Evolutionary conservation across 2,797 vertebrate species (phyloP), one percentile per base, ranked within the genome.

Genomic region (Urocyon cinereoargenteus): DNA sequence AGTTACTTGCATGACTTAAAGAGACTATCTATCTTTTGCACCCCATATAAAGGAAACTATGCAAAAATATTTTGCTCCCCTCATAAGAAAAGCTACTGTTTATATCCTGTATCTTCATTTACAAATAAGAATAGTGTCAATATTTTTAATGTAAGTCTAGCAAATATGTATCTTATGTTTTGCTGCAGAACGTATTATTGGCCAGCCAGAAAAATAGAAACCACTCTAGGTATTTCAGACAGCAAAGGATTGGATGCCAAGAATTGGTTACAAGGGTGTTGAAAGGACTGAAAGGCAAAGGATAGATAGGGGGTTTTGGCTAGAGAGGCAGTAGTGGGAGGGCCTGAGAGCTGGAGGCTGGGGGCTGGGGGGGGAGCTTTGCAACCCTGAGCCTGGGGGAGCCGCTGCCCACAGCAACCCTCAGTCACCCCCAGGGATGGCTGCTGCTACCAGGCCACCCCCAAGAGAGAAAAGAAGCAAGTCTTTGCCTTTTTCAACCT

Each of bases 21-120:
- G 8, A 88, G 16, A 61, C 51, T 64, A 1, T 73, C 21, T 5
- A 0, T 40, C 40, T 84, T 93, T 90, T 61, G 22, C 3, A n/a
- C 31, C 28, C 0, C 51, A 0, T 21, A 13, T 70, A 19, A 96
- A 94, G 24, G 24, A 83, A 86, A 61, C 34, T 75, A 70, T 34
- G 34, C 40, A 95, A 59, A 40, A 53, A 24, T 49, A 86, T 31
- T 49, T 92, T 73, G 21, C 21, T 93, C 2, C 59, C 28, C 6
- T 1, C 36, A 26, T 31, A 81, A 88, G 75, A 59, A 92, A 92
- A 96, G 26, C 22, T 31, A 77, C 31, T 49, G 18, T 45, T 86
- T 92, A 34, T 53, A n/a, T 57, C 61, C n/a, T 93, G 0, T 84
- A 75, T 95, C 53, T 78, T 93, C 86, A 21, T 77, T 22, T 64